These are phyloP conservation scores for Dryomyza anilis DNA, from an alignment of 2,888 invertebrate genomes.

Conservation along the genomic window DNA sequence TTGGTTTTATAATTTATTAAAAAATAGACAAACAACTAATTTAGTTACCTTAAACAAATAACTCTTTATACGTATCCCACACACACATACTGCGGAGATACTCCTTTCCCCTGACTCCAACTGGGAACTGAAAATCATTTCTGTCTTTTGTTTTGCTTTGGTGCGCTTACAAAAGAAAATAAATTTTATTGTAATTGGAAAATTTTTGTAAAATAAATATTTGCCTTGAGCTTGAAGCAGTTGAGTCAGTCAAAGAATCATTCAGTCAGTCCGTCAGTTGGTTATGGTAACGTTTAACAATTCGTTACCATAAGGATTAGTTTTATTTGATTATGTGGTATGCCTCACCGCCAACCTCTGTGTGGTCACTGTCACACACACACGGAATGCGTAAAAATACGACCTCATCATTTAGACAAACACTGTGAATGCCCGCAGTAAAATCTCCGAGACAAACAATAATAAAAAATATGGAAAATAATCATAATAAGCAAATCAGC, in stretches of 20 bases:
- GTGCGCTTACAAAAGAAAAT: neutral
- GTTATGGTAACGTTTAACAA: no score
- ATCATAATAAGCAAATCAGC: neutral
- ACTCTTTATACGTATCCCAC: no score
- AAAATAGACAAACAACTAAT: no score
- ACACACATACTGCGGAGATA: neutral
- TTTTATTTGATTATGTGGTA: no score
- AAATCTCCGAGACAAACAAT: neutral
- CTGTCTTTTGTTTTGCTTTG: neutral
- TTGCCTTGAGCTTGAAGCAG: constrained; percentile 18
- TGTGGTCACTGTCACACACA: neutral
- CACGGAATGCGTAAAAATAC: neutral
- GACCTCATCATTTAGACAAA: neutral
- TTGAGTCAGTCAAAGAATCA: neutral
- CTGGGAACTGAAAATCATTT: no score
- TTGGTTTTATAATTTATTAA: neutral
- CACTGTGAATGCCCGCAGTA: neutral
- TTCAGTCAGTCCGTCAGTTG: neutral
- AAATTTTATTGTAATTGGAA: neutral
- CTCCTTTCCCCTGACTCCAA: neutral
- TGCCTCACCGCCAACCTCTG: no score
- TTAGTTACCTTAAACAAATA: no score
- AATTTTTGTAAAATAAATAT: constrained; percentile 18
- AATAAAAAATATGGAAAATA: neutral
- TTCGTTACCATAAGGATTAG: no score